These are phyloP conservation scores for Chaetodon trifasciatus DNA, from an alignment of 2,797 vertebrate genomes.

Conservation along the genomic window DNA sequence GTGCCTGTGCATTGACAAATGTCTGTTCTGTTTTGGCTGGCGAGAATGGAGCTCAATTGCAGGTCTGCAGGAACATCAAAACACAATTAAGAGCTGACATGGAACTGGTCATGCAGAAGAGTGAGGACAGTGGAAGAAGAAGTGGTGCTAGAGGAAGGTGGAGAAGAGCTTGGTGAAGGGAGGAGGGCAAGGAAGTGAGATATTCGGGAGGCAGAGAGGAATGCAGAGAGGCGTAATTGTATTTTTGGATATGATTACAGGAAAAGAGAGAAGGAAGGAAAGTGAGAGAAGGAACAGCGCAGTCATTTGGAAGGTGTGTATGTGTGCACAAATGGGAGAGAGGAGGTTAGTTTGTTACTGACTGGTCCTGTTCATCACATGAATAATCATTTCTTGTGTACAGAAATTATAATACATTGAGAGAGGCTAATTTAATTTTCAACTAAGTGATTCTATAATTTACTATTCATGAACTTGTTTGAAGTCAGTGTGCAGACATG, in stretches of 20 bases:
- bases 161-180: conserved; percentile 32
- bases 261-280: conserved; percentile 12
- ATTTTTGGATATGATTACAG: conserved; percentile 42
- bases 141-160: conserved; percentile 43
- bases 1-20: conserved; percentile 88
- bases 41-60: conserved; percentile 89
- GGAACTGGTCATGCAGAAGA: conserved; percentile 88
- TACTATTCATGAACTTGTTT: conserved; percentile 47
- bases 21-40: conserved; percentile 94
- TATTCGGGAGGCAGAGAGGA: conserved; percentile 42
- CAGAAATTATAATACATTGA: conserved; percentile 54
- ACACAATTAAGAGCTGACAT: conserved; percentile 94
- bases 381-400: conserved; percentile 47
- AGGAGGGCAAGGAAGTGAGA: conserved; percentile 38
- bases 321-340: conserved; percentile 23
- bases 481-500: conserved; percentile 36
- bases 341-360: conserved; percentile 30
- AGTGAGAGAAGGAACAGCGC: conserved; percentile 6
- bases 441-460: conserved; percentile 48
- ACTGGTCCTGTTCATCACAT: conserved; percentile 23
- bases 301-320: conserved; percentile 8
- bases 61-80: conserved; percentile 94
- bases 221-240: conserved; percentile 27
- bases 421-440: conserved; percentile 42
- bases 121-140: conserved; percentile 62